A percentile compares a stretch with the other conserved stretches of the same genome.
These are phyloP conservation scores for Myrmecophaga tridactyla DNA, from an alignment of 2,113 vertebrate genomes.

Conservation along the genomic window DNA sequence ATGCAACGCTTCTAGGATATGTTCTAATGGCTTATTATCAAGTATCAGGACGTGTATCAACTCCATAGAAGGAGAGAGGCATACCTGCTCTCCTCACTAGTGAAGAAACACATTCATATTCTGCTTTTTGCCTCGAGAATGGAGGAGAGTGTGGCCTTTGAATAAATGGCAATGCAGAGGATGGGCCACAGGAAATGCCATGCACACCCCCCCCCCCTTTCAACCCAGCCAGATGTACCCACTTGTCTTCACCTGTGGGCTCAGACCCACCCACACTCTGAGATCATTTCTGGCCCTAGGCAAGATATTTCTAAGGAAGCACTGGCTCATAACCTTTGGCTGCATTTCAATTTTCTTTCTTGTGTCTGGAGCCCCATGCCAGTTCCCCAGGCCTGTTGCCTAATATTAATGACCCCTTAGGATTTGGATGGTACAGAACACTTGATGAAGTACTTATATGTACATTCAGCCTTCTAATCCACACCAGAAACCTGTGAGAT, in stretches of 20 bases:
- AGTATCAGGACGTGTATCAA: rapidly evolving
- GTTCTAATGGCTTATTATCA: rapidly evolving
- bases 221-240: neutral
- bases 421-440: too few species aligned
- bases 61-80: rapidly evolving
- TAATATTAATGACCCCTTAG: neutral
- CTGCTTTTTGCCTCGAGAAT: neutral
- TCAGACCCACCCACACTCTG: conserved; percentile 25
- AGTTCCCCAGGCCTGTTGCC: neutral
- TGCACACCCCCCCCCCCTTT: neutral
- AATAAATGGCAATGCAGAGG: neutral
- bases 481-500: too few species aligned
- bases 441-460: neutral
- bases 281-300: conserved; percentile 29
- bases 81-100: neutral
- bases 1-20: rapidly evolving
- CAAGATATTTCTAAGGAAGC: neutral
- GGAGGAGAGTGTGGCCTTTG: neutral
- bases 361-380: neutral
- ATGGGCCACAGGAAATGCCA: neutral
- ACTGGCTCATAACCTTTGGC: neutral
- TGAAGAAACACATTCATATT: neutral
- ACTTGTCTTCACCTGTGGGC: conserved; percentile 13
- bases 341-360: neutral
- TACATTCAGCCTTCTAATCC: neutral